These are phyloP conservation scores for Phyllostomus discolor DNA, from an alignment of 2,113 vertebrate genomes.

Conservation along the genomic window DNA sequence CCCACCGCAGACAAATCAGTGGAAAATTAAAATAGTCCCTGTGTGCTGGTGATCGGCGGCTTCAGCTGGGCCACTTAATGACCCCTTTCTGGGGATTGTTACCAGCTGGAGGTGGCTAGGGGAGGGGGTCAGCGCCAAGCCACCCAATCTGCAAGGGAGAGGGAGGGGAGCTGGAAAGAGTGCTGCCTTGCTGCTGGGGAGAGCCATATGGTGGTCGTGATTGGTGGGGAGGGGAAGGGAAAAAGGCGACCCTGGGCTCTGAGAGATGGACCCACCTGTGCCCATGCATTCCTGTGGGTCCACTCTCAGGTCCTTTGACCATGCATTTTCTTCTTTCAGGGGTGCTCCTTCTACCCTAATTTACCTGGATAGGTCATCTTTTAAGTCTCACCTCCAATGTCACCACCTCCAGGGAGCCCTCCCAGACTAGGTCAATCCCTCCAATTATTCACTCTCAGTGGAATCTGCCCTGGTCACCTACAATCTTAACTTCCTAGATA, in stretches of 20 bases:
- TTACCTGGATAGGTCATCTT: neutral
- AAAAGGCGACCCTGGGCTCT: neutral
- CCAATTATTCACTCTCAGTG: neutral
- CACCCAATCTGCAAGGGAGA: neutral
- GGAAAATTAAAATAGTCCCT: slow-evolving; percentile 74
- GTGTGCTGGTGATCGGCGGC: neutral
- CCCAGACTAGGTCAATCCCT: neutral
- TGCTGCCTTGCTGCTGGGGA: neutral
- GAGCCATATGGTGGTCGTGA: neutral
- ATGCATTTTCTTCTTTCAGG: rapidly evolving
- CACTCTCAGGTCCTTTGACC: neutral
- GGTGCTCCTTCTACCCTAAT: rapidly evolving
- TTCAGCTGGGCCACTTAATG: slow-evolving; percentile 54
- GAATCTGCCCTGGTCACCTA: neutral
- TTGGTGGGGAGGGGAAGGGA: rapidly evolving
- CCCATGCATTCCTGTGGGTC: too few species aligned
- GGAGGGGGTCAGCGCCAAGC: neutral
- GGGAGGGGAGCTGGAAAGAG: neutral
- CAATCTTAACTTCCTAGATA: neutral
- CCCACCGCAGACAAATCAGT: slow-evolving; percentile 67
- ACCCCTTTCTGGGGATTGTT: slow-evolving; percentile 61
- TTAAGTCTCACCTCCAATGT: neutral
- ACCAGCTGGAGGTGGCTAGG: slow-evolving; percentile 59
- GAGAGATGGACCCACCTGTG: neutral
- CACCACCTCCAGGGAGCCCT: neutral